A percentile compares a stretch with the other conserved stretches of the same genome.
phyloP scores from a whole-genome alignment of 2,113 vertebrate genomes.

The Gavialis gangeticus region DNA sequence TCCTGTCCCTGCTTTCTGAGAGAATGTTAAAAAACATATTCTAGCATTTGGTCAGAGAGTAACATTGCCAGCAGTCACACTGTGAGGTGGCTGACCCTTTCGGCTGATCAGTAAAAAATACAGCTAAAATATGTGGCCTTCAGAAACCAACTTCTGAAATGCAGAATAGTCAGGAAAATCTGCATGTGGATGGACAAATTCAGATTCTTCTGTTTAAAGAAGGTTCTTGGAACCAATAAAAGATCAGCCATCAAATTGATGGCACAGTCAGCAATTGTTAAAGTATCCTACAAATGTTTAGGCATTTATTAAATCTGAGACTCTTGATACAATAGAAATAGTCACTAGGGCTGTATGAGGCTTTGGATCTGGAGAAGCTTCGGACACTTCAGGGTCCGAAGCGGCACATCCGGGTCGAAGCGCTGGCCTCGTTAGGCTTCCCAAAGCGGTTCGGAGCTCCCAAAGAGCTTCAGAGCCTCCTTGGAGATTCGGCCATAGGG shows the following conservation, averaged over 20 bases:
- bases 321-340: background rate
- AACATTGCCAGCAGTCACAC: background rate
- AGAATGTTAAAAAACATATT: conserved; percentile 7
- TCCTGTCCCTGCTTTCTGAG: background rate
- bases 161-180: background rate
- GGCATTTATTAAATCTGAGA: background rate
- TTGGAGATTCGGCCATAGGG: too few relatives aligned
- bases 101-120: background rate
- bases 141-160: accelerated
- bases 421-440: too few relatives aligned
- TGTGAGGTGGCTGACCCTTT: background rate
- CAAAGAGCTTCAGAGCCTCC: too few relatives aligned
- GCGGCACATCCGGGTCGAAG: too few relatives aligned
- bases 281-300: background rate
- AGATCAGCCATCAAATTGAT: background rate
- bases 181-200: background rate
- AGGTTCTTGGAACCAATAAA: background rate
- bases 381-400: background rate
- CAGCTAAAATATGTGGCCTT: background rate
- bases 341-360: background rate
- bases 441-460: too few relatives aligned
- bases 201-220: background rate
- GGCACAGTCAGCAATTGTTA: background rate
- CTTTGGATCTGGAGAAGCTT: background rate
- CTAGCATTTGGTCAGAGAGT: background rate